A percentile compares a stretch with the other conserved stretches of the same genome.
These are phyloP conservation scores for Tethya wilhelma DNA, from an alignment of 37 sponge, comb jelly and placozoan genomes.

Conservation along the genomic window DNA sequence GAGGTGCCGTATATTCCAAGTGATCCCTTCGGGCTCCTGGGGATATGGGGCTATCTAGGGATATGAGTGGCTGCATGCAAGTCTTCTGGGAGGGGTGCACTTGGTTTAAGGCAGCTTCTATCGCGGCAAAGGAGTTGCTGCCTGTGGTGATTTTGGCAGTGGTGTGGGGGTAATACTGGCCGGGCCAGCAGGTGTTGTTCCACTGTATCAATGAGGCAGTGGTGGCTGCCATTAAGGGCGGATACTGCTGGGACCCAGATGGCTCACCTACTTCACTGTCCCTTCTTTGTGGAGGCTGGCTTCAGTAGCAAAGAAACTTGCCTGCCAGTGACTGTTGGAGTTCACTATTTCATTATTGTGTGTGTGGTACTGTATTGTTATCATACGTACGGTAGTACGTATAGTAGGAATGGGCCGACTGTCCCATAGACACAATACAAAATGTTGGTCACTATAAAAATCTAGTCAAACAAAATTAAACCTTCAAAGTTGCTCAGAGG, in stretches of 20 bases:
- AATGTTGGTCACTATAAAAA: too few relatives aligned
- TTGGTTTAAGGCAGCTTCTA: not conserved
- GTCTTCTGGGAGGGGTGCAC: constrained; percentile 3
- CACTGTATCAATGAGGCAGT: constrained; percentile 14
- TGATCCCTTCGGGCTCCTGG: constrained; percentile 13
- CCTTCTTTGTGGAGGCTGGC: constrained; percentile 28
- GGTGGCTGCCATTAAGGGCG: not conserved
- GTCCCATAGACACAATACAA: too few relatives aligned
- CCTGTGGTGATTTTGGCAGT: not conserved
- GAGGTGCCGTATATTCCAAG: too few relatives aligned
- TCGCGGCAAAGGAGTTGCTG: constrained; percentile 12
- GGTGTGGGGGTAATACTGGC: not conserved
- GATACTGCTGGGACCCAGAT: constrained; percentile 10
- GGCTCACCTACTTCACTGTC: constrained; percentile 15
- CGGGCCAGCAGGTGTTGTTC: not conserved
- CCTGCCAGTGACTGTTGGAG: too few relatives aligned
- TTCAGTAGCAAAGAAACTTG: too few relatives aligned
- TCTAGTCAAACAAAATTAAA: too few relatives aligned
- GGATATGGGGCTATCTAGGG: constrained; percentile 12
- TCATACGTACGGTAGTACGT: too few relatives aligned
- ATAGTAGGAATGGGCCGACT: too few relatives aligned
- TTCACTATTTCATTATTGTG: too few relatives aligned
- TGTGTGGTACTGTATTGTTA: too few relatives aligned
- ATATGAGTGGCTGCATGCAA: not conserved
- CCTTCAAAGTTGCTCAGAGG: too few relatives aligned